Evolutionary conservation across 2,797 vertebrate genomes (phyloP), one percentile per base, ranked within the genome.

Genomic region (Scleropages formosus): DNA sequence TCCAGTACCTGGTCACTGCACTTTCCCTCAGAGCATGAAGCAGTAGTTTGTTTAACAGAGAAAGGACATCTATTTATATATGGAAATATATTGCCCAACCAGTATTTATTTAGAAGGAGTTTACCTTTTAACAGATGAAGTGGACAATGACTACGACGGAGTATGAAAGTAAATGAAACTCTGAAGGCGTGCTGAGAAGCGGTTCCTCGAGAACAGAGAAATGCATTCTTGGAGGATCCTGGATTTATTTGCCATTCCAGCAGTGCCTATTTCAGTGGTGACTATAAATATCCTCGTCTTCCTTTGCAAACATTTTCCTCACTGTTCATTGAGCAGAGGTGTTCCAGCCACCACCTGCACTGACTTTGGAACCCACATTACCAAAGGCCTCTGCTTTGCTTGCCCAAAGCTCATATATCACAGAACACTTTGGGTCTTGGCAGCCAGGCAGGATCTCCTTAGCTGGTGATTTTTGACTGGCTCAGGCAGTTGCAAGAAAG

Each of bases 321-420:
- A 39, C 31, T 6, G 6, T 39, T 39, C 31, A 39, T 13, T 8
- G 71, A 60, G 18, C 71, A 24, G 31, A 61, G 60, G 26, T 62
- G 62, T 62, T 61, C 27, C 72, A n/a, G 60, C 26, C 9, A 49
- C 72, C 61, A 24, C 60, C 11, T 68, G 27, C 39, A 27, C 26
- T 63, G 15, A 53, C 53, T 56, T 53, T 18, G 12, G 12, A 56
- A 56, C 53, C 10, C 18, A 26, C 22, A 39, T 31, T 53, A 10
- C 27, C 44, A 26, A 18, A n/a, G 53, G 47, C 44, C 13, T 72
- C 75, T 46, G n/a, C 80, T 80, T 71, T 76, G 77, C 80, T 86
- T 86, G 80, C 84, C 85, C 79, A 82, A 83, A 81, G 82, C 86
- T 82, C 83, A 90, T 89, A 88, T 88, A 84, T 91, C 90, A 91